Evolutionary conservation across 1,140 invertebrate species (phyloP), one percentile per base, ranked within the genome.

Genomic region (Andricus grossulariae): DNA sequence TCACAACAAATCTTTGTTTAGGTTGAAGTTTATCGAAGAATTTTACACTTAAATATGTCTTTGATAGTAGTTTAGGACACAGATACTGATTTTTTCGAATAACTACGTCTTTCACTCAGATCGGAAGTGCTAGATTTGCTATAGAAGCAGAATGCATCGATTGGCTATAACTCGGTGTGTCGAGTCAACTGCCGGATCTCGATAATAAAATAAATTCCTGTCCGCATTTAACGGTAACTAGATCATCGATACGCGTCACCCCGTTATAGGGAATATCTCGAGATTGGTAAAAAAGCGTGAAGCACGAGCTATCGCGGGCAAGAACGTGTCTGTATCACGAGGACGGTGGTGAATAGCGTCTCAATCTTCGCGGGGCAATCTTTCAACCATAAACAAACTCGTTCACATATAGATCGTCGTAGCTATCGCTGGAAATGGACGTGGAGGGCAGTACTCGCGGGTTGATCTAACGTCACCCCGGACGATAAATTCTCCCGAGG

Each of bases 401-500:
- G 79, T 73, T 55, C 49, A 60, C 78, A 83, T 82, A 81, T 83
- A 83, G 77, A 81, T 79, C 80, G 75, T 70, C 70, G 32, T 60
- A 39, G 74, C 70, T 70, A 50, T 60, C 75, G 71, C 57, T 60
- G 45, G 50, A 74, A 52, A 75, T 66, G 72, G 51, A 73, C 76
- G 72, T 71, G 75, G 50, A 55, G 66, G 76, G 45, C 74, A 60
- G 73, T 71, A 60, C 79, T 71, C 73, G 39, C 74, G 55, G 75
- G 52, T 83, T 85, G 87, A 89, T 90, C 88, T 87, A 90, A 86
- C 88, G 84, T 88, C 88, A 84, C 86, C 84, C 82, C 78, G 84
- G 74, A 84, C 89, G 87, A 91, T 91, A 91, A 91, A 91, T 91
- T 84, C 85, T 81, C 81, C 78, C 83, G 81, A 74, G 82, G 80